Conservation (phyloP, 2,113 vertebrate species). For the Nannobrachium achirus region DNA sequence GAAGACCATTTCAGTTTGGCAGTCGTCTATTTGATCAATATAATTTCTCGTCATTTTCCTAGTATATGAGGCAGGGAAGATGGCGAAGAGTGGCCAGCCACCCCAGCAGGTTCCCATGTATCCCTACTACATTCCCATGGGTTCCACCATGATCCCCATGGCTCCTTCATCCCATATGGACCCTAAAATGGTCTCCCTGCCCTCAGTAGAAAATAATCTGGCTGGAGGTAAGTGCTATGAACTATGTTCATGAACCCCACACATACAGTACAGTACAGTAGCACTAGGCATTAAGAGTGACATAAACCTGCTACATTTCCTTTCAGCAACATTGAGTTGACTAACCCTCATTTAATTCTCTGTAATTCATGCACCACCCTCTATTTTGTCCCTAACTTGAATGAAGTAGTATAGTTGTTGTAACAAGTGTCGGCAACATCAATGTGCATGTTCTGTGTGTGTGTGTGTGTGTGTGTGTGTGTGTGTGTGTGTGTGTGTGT, state of each 20-base stretch:
- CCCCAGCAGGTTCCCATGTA: slow-evolving; percentile 85
- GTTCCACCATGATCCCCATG: slow-evolving; percentile 85
- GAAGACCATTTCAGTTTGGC: too few relatives aligned
- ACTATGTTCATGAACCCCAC: not conserved
- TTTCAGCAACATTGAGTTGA: slow-evolving; percentile 14
- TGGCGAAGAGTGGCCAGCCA: slow-evolving; percentile 85
- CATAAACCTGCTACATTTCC: not conserved
- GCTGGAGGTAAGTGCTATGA: slow-evolving; percentile 67
- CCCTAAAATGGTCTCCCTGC: slow-evolving; percentile 83
- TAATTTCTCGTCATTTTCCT: not conserved
- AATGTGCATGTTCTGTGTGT: slow-evolving; percentile 7
- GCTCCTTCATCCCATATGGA: slow-evolving; percentile 85
- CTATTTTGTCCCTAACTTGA: slow-evolving; percentile 2
- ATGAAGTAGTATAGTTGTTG: not conserved
- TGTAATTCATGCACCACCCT: slow-evolving; percentile 10
- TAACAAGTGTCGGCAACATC: slow-evolving; percentile 12
- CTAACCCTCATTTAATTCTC: slow-evolving; percentile 40
- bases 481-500: slow-evolving; percentile 16
- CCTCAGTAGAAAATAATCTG: slow-evolving; percentile 76
- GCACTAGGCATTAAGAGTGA: not conserved
- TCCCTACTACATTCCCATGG: slow-evolving; percentile 91
- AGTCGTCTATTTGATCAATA: too few relatives aligned
- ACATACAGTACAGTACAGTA: not conserved
- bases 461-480: slow-evolving; percentile 17
- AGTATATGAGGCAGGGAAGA: slow-evolving; percentile 97